These are phyloP conservation scores for Gallinago undulata DNA, from an alignment of 2,113 vertebrate species.

Conservation along the genomic window DNA sequence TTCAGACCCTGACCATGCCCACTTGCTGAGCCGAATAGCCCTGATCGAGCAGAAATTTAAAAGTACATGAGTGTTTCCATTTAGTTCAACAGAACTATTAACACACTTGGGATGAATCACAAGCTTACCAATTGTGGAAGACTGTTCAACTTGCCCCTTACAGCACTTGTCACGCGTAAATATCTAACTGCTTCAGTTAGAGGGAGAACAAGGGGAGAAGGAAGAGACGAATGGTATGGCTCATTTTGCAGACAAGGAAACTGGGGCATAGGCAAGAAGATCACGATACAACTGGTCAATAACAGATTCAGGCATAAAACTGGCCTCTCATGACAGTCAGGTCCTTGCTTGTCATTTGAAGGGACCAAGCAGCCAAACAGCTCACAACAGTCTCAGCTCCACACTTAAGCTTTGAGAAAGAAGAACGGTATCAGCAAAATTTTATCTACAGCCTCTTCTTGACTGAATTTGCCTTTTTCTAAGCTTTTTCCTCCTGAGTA, in stretches of 20 bases:
- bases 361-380: not conserved
- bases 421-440: not conserved
- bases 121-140: not conserved
- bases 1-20: not conserved
- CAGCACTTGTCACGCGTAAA: not conserved
- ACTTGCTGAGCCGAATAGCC: not conserved
- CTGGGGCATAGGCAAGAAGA: not conserved
- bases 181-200: not conserved
- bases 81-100: not conserved
- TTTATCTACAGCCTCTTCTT: not conserved
- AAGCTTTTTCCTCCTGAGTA: not conserved
- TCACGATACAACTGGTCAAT: rapidly evolving
- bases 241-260: not conserved
- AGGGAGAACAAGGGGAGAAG: not conserved
- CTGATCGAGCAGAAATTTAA: not conserved
- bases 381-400: not conserved
- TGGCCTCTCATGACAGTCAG: not conserved
- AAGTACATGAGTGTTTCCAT: not conserved
- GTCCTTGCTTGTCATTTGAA: not conserved
- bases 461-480: not conserved
- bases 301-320: not conserved
- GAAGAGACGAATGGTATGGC: too few relatives aligned
- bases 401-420: not conserved
- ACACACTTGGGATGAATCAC: not conserved
- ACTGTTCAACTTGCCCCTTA: not conserved